phyloP scores from a whole-genome alignment of 2,888 invertebrate genomes.

The Neuroscelio doddi region DNA sequence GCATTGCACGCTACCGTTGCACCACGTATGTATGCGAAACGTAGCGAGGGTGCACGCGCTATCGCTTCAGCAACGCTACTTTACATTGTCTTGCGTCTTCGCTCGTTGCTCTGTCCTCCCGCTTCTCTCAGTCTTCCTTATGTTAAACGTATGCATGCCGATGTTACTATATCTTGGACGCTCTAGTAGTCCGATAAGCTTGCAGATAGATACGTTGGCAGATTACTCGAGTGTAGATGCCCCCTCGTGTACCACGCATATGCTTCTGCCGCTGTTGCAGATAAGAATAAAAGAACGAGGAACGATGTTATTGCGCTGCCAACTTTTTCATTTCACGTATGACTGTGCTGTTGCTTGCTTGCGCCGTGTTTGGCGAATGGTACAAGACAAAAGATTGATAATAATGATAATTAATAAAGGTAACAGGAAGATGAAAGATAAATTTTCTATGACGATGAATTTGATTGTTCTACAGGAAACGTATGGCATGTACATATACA shows the following conservation, averaged over 20 bases:
- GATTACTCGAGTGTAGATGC: slow-evolving; percentile 35
- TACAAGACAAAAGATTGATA: slow-evolving; percentile 25
- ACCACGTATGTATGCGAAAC: slow-evolving; percentile 35
- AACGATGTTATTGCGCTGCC: slow-evolving; percentile 42
- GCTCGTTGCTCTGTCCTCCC: slow-evolving; percentile 21
- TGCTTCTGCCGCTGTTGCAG: too few species aligned
- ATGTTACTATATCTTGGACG: slow-evolving; percentile 42
- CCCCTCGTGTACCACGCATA: slow-evolving; percentile 38
- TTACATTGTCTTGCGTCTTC: slow-evolving; percentile 45
- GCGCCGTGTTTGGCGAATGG: slow-evolving; percentile 15
- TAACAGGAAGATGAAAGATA: slow-evolving; percentile 6
- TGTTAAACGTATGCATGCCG: slow-evolving; percentile 40
- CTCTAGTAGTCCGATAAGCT: slow-evolving; percentile 41
- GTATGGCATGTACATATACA: too few species aligned
- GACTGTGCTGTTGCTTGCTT: slow-evolving; percentile 8
- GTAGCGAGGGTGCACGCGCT: slow-evolving; percentile 35
- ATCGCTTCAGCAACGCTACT: slow-evolving; percentile 39
- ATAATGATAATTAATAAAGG: slow-evolving; percentile 34
- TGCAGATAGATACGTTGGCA: slow-evolving; percentile 44
- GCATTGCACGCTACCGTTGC: slow-evolving; percentile 50
- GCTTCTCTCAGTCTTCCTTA: slow-evolving; percentile 3
- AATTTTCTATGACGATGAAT: slow-evolving; percentile 1
- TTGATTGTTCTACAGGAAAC: too few species aligned
- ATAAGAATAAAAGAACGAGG: slow-evolving; percentile 37
- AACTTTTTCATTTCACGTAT: slow-evolving; percentile 27